These are phyloP conservation scores for Pangasius sanitwongsei DNA, from an alignment of 2,797 vertebrate genomes.

Conservation along the genomic window DNA sequence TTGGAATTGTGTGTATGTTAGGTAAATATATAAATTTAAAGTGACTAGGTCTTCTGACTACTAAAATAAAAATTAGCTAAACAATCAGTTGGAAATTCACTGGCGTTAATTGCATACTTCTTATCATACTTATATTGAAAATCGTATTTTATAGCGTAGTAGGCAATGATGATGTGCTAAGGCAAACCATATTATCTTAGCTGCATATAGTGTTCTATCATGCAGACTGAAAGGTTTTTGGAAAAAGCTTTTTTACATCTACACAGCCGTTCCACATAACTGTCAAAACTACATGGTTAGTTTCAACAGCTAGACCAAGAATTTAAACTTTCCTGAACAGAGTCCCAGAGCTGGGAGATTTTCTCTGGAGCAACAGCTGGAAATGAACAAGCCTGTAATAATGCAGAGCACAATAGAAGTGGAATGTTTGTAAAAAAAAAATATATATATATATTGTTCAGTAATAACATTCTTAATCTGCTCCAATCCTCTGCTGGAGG, in stretches of 20 bases:
- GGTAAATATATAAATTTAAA: too few relatives aligned
- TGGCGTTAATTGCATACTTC: neutral
- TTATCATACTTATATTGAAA: neutral
- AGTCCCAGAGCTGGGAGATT: neutral
- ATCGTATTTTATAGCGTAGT: neutral
- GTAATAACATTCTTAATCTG: constrained; percentile 8
- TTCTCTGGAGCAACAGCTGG: neutral
- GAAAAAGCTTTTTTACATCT: neutral
- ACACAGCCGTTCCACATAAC: neutral
- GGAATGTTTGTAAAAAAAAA: neutral
- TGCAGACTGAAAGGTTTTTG: neutral
- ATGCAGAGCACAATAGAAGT: neutral
- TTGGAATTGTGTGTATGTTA: neutral
- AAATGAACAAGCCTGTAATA: neutral
- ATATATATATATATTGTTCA: too few relatives aligned
- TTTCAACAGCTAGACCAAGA: neutral
- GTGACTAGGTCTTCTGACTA: neutral
- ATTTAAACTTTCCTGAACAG: neutral
- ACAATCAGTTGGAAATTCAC: neutral
- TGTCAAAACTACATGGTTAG: neutral
- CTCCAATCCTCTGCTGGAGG: neutral
- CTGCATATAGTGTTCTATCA: neutral
- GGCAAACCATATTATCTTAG: neutral
- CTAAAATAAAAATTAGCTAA: neutral
- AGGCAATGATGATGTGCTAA: neutral